phyloP scores from a whole-genome alignment of 2,797 vertebrate genomes.

The Manis crassicaudata region DNA sequence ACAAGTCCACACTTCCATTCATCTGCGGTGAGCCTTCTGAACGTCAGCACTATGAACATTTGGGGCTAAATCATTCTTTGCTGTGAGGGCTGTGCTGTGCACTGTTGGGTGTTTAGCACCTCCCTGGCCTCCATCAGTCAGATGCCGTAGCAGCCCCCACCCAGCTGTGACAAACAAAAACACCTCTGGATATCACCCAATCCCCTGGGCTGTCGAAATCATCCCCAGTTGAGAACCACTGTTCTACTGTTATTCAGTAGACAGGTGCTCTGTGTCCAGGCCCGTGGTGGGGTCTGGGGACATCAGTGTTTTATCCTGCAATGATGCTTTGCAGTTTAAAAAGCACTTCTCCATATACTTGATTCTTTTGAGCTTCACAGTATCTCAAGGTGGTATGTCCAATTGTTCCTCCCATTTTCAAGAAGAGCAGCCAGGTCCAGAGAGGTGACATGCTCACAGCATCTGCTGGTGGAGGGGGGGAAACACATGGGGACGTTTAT shows the following conservation, averaged over 20 bases:
- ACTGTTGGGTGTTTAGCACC: not conserved
- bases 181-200: not conserved
- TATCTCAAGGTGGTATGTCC: not conserved
- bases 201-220: not conserved
- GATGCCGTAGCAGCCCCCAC: not conserved
- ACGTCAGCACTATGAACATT: not conserved
- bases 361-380: not conserved
- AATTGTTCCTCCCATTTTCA: not conserved
- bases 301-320: not conserved
- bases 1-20: not conserved
- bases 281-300: not conserved
- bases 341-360: not conserved
- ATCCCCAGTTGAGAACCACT: not conserved
- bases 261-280: not conserved
- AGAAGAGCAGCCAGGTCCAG: not conserved
- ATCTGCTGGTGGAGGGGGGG: not conserved
- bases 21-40: not conserved
- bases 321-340: no score
- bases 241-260: not conserved
- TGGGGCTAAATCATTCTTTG: not conserved
- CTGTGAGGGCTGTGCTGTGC: not conserved
- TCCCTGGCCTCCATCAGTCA: not conserved
- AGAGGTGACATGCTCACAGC: not conserved
- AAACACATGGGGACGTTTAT: not conserved
- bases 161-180: not conserved